These are phyloP conservation scores for Hyperoodon ampullatus DNA, from an alignment of 2,113 vertebrate species.

Conservation along the genomic window DNA sequence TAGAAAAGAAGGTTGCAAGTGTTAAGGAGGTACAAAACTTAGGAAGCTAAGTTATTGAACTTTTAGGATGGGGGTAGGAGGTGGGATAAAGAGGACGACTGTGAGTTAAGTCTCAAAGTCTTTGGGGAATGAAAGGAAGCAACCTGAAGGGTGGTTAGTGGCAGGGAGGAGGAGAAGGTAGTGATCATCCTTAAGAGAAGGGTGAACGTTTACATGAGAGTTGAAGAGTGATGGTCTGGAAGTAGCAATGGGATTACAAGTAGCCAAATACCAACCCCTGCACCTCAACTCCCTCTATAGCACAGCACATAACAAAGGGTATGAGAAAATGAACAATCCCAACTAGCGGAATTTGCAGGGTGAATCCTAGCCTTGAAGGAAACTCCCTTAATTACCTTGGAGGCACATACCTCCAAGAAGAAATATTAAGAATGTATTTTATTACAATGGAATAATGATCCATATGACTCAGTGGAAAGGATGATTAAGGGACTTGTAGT, in stretches of 20 bases:
- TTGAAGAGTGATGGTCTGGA: not conserved
- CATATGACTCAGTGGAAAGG: not conserved
- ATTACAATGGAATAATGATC: not conserved
- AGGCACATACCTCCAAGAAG: not conserved
- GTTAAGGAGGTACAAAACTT: not conserved
- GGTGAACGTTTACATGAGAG: not conserved
- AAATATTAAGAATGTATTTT: not conserved
- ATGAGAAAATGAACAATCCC: not conserved
- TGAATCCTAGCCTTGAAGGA: not conserved
- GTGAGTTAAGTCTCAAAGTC: not conserved
- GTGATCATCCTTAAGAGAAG: not conserved
- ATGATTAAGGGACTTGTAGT: not conserved
- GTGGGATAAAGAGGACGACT: not conserved
- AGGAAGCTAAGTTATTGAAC: not conserved
- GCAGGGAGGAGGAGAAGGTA: not conserved
- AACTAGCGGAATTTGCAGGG: not conserved
- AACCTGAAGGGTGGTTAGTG: not conserved
- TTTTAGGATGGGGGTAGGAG: not conserved
- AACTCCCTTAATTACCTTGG: not conserved
- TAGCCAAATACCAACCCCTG: not conserved
- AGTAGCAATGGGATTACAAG: not conserved
- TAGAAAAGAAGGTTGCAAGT: not conserved
- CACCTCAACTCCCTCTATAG: not conserved
- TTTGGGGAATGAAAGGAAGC: not conserved
- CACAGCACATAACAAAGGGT: not conserved